Evolutionary conservation across 1,140 invertebrate species (phyloP), one percentile per base, ranked within the genome.

Genomic region (Ceratosolen solmsi): DNA sequence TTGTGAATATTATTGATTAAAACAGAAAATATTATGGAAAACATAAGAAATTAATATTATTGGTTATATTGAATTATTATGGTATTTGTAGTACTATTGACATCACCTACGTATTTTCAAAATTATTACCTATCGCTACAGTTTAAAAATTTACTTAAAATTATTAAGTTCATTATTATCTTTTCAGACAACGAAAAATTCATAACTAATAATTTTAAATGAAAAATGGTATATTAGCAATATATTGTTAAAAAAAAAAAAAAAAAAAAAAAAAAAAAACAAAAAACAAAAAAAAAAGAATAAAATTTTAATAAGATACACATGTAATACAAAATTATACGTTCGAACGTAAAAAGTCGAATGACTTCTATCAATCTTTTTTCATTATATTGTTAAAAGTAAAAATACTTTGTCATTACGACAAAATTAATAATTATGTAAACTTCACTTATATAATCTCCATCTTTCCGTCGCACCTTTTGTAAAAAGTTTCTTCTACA

Each of bases 401-500:
- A 20, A 36, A 65, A 36, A 36, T 2, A 65, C 1, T 36, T 65
- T 65, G 2, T 65, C 20, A 36, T 15, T 36, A n/a, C n/a, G 13
- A 36, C 2, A 22, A 13, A 7, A n/a, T 20, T 30, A 30, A 25
- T 9, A 30, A 65, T 13, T 58, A 27, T 30, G 11, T 38, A 54
- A 63, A 49, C 2, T 30, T 60, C 78, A 9, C 22, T 65, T 65
- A 54, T 22, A 51, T 25, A 30, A 75, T 76, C 49, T 46, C 36
- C 22, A 51, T 46, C 27, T 80, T 33, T 72, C 76, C 30, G 49
- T 60, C 70, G 63, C 60, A 75, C 71, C 77, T 80, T 76, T 81
- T 84, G 83, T 84, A 84, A 82, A 84, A 84, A 84, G 82, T 84
- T 49, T 77, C 54, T 77, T 33, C 54, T 77, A 27, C 49, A 46